phyloP scores from a whole-genome alignment of 2,797 vertebrate genomes.

The Lutjanus argentimaculatus region DNA sequence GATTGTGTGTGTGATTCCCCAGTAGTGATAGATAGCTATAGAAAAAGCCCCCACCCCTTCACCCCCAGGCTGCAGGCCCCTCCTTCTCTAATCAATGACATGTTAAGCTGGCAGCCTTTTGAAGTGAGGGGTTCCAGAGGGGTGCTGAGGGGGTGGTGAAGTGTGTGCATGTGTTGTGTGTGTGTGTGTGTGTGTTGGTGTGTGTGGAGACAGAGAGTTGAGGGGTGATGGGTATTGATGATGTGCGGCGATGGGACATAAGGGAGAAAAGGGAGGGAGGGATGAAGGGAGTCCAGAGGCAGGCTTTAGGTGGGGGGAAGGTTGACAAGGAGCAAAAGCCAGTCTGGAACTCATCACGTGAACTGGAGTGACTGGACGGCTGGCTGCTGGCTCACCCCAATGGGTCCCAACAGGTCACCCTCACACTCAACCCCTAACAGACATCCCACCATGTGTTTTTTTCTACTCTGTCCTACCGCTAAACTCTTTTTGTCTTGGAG shows the following conservation, averaged over 20 bases:
- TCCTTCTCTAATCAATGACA: conserved; percentile 80
- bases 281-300: conserved; percentile 54
- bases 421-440: conserved; percentile 27
- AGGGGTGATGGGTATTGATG: conserved; percentile 82
- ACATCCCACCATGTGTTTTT: conserved; percentile 14
- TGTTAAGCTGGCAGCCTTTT: conserved; percentile 80
- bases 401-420: conserved; percentile 57
- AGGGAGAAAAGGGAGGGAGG: conserved; percentile 60
- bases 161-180: conserved; percentile 13
- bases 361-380: conserved; percentile 38
- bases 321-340: conserved; percentile 57
- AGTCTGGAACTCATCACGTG: conserved; percentile 79
- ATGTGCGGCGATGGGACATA: conserved; percentile 77
- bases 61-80: conserved; percentile 53
- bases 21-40: conserved; percentile 58
- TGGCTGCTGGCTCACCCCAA: conserved; percentile 52
- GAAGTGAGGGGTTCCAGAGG: conserved; percentile 75
- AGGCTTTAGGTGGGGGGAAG: conserved; percentile 30
- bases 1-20: conserved; percentile 51
- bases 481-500: not conserved
- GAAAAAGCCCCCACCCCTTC: conserved; percentile 21
- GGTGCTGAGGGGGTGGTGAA: conserved; percentile 53
- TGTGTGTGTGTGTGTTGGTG: conserved; percentile 14
- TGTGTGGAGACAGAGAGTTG: conserved; percentile 49
- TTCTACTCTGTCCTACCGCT: not conserved